Percentiles rank a stretch among this genome's conserved stretches.
phyloP scores from a whole-genome alignment of 2,797 vertebrate species.

The Erethizon dorsatum region DNA sequence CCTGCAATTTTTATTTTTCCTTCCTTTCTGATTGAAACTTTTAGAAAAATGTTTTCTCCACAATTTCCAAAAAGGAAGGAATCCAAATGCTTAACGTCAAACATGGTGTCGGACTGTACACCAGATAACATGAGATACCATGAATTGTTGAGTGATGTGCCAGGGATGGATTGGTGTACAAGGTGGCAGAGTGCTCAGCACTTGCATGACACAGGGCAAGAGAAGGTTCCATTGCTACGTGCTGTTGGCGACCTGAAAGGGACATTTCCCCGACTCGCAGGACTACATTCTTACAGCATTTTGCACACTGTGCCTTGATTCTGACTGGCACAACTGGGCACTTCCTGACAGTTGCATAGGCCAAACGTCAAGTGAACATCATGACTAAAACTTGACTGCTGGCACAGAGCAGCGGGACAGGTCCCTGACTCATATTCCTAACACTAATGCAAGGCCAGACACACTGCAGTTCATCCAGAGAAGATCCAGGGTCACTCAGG shows the following conservation, averaged over 20 bases:
- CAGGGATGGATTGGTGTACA: neutral
- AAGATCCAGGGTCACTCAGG: neutral
- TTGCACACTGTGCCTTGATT: neutral
- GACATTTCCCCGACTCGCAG: neutral
- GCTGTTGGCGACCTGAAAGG: neutral
- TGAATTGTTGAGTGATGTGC: neutral
- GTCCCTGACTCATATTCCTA: neutral
- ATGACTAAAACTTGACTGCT: neutral
- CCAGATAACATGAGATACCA: neutral
- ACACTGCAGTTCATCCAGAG: neutral
- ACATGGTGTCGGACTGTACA: neutral
- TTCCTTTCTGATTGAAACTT: constrained; percentile 13
- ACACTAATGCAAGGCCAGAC: neutral
- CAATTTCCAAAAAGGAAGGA: neutral
- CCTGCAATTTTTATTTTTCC: neutral
- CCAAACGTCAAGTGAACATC: neutral
- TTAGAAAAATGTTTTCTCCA: constrained; percentile 1
- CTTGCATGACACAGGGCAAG: no score
- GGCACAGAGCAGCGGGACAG: neutral
- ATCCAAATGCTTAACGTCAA: neutral
- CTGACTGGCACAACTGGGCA: neutral
- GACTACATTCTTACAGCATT: neutral
- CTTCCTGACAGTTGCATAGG: neutral
- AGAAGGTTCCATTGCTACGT: neutral
- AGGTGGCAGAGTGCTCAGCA: neutral